Evolutionary conservation across 2,888 invertebrate genomes (phyloP), one percentile per base, ranked within the genome.

Genomic region (Isoperla grammatica): DNA sequence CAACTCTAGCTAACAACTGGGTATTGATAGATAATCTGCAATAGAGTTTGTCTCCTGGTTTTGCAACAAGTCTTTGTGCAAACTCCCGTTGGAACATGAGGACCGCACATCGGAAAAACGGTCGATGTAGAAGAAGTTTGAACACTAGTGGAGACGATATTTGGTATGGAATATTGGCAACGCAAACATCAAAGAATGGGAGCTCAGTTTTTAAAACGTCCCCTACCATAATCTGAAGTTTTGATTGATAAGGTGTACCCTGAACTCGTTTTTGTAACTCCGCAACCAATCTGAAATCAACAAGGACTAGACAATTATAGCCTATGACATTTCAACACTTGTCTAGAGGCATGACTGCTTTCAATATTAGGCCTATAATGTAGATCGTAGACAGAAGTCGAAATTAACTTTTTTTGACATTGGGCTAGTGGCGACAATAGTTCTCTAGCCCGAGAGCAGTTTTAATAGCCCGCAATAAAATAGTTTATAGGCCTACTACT

Each of bases 61-160:
- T 90, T 0, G 99, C 99, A 1, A 96, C 92, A 57, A 99, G 78
- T 71, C 99, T 81, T 70, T 97, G 91, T 1, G 99, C 98, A 79
- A 99, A 99, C 78, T 99, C 99, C 69, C 90, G 83, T 78, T 99
- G 99, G 72, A 99, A 97, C 98, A 99, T 99, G 9, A 99, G 79
- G 3, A 99, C 86, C 15, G 99, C 99, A 80, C 96, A 98, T 66
- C 98, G 84, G 70, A 87, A 90, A 71, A 87, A 83, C 20, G 88
- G 72, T 29, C 71, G 79, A 76, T 97, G 96, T 4, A 95, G 78
- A 19, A 99, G 78, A 46, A 99, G 76, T 75, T 98, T 98, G 74
- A 98, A 98, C 1, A 97, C 89, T 68, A 98, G 79, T 0, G 97
- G 96, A 1, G 97, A 97, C 67, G 94, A 95, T 69, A 98, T 97